These are phyloP conservation scores for Phymatocera aterrima DNA, from an alignment of 2,888 invertebrate genomes.

Conservation along the genomic window DNA sequence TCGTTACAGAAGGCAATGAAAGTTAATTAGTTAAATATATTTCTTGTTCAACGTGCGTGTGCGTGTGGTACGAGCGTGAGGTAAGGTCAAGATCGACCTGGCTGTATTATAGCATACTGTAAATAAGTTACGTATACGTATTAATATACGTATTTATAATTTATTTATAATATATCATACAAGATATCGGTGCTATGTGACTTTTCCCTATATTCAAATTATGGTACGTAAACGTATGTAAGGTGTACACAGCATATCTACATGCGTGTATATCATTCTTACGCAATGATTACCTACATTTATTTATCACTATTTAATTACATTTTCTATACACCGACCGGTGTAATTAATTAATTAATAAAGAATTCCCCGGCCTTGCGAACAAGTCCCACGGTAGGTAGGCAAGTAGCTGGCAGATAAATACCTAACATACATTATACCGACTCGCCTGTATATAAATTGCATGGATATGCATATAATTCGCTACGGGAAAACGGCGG, in stretches of 20 bases:
- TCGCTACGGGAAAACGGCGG: too few species aligned
- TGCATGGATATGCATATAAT: too few species aligned
- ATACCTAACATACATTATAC: too few species aligned
- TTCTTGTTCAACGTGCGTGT: neutral
- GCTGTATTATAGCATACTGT: too few species aligned
- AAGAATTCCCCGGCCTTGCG: too few species aligned
- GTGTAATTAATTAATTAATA: too few species aligned
- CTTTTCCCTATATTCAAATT: neutral
- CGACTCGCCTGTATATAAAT: neutral
- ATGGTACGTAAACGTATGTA: neutral
- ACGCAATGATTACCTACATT: neutral
- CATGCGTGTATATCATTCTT: neutral
- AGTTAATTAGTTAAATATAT: slow-evolving; percentile 3
- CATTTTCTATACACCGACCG: too few species aligned
- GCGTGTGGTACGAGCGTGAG: neutral
- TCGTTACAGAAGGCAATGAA: slow-evolving; percentile 1
- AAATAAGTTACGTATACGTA: too few species aligned
- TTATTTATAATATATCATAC: neutral
- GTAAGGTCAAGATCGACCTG: neutral
- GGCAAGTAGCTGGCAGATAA: too few species aligned
- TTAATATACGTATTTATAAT: too few species aligned
- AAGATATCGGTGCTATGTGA: neutral
- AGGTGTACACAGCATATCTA: neutral
- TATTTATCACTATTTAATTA: neutral
- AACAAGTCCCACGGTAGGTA: too few species aligned